A percentile compares a stretch with the other conserved stretches of the same genome.
Conservation (phyloP, 2,113 vertebrate genomes). For the Nerophis lumbriciformis region DNA sequence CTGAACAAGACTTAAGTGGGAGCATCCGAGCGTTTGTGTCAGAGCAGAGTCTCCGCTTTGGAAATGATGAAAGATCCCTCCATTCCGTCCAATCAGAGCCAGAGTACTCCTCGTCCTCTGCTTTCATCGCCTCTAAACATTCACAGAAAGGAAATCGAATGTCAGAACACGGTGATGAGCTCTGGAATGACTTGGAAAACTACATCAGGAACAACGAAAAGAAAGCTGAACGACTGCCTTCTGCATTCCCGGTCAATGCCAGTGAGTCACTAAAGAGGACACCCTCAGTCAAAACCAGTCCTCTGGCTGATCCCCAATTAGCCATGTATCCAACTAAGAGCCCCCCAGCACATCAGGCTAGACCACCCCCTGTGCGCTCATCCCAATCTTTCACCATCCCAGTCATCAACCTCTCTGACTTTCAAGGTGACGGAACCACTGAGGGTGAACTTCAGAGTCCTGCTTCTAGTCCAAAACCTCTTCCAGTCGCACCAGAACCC, state of each 20-base stretch:
- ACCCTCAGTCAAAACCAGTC: slow-evolving; percentile 39
- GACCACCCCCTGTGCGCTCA: slow-evolving; percentile 46
- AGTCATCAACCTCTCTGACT: slow-evolving; percentile 62
- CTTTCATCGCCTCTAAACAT: slow-evolving; percentile 72
- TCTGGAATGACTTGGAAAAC: slow-evolving; percentile 97
- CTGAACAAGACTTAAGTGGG: slow-evolving; percentile 76
- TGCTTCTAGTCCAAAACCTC: slow-evolving; percentile 28
- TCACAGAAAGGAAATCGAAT: slow-evolving; percentile 77
- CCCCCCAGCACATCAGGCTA: slow-evolving; percentile 45
- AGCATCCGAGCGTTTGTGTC: slow-evolving; percentile 74
- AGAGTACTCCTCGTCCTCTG: slow-evolving; percentile 72
- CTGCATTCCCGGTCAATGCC: slow-evolving; percentile 85
- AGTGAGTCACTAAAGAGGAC: slow-evolving; percentile 33
- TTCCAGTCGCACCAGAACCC: slow-evolving; percentile 71
- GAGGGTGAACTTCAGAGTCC: slow-evolving; percentile 66
- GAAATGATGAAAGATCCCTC: slow-evolving; percentile 69
- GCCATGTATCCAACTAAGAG: slow-evolving; percentile 33
- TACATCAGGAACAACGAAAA: slow-evolving; percentile 97
- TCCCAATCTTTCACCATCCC: slow-evolving; percentile 62
- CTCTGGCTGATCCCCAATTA: slow-evolving; percentile 27
- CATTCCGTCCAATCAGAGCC: slow-evolving; percentile 43
- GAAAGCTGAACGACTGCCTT: slow-evolving; percentile 84
- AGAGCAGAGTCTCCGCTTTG: slow-evolving; percentile 83
- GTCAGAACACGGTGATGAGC: slow-evolving; percentile 90
- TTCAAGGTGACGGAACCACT: slow-evolving; percentile 36